A percentile compares a stretch with the other conserved stretches of the same genome.
phyloP scores from a whole-genome alignment of 2,797 vertebrate genomes.

The Mormyrus hasselquistii region DNA sequence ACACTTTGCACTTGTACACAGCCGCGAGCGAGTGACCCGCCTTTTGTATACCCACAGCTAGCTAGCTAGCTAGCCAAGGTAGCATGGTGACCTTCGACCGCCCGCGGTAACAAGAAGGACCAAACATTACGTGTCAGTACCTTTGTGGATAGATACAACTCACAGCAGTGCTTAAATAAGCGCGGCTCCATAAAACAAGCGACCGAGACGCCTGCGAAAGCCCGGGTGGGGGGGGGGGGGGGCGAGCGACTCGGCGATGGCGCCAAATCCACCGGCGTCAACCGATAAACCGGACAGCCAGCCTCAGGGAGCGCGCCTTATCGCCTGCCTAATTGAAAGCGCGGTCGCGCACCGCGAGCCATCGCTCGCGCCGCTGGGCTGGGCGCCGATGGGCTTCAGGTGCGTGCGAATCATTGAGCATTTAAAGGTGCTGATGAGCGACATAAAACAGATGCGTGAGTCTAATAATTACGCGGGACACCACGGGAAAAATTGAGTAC shows the following conservation, averaged over 20 bases:
- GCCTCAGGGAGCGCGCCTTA: conserved; percentile 39
- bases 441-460: not conserved
- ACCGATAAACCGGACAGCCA: conserved; percentile 50
- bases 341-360: not conserved
- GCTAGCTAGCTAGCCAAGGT: not conserved
- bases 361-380: not conserved
- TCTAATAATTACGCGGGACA: not conserved
- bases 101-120: not conserved
- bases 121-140: conserved; percentile 16
- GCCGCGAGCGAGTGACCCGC: not conserved
- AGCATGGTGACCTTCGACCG: not conserved
- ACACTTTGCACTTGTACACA: not conserved
- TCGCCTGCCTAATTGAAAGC: not conserved
- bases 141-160: conserved; percentile 23
- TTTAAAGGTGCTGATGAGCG: not conserved
- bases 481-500: not conserved
- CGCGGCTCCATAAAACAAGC: conserved; percentile 17
- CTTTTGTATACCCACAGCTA: not conserved
- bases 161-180: conserved; percentile 26
- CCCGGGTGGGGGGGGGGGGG: not conserved
- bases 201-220: not conserved
- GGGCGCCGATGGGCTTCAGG: not conserved
- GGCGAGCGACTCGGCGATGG: conserved; percentile 37
- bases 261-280: conserved; percentile 55
- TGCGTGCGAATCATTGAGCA: not conserved